These are phyloP conservation scores for Hipparchia semele DNA, from an alignment of 2,888 invertebrate species.

Conservation along the genomic window DNA sequence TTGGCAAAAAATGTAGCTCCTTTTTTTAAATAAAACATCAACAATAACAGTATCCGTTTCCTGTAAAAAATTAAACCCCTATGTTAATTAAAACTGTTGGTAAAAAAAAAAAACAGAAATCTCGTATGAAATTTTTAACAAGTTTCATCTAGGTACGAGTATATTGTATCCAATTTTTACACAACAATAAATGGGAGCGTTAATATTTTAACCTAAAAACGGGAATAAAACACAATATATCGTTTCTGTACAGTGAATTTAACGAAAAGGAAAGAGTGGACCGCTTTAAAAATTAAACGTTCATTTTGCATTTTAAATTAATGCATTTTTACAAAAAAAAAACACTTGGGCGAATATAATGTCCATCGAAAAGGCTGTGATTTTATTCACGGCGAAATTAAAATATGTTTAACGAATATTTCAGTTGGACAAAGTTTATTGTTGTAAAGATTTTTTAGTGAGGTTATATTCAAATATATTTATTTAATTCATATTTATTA, in stretches of 20 bases:
- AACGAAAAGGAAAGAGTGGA: conserved; percentile 36
- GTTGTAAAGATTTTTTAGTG: neutral
- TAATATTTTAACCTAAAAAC: conserved; percentile 25
- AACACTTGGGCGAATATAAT: conserved; percentile 1
- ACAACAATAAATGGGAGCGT: conserved; percentile 11
- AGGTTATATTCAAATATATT: too few relatives aligned
- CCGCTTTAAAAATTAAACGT: conserved; percentile 38
- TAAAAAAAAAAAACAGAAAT: neutral
- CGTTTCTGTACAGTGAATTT: conserved; percentile 38
- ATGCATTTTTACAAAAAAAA: conserved; percentile 30
- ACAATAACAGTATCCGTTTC: too few relatives aligned
- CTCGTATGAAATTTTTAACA: neutral
- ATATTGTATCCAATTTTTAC: conserved; percentile 1
- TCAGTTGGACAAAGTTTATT: neutral
- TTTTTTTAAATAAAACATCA: too few relatives aligned
- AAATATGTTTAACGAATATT: conserved; percentile 10
- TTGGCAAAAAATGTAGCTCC: too few relatives aligned
- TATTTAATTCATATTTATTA: too few relatives aligned
- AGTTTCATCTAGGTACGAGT: neutral
- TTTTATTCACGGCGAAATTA: conserved; percentile 9
- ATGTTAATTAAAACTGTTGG: neutral
- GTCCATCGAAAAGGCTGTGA: neutral
- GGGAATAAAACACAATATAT: conserved; percentile 31
- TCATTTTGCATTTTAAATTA: conserved; percentile 35
- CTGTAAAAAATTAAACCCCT: too few relatives aligned